phyloP scores from a whole-genome alignment of 2,113 vertebrate species.

The Gavia stellata region DNA sequence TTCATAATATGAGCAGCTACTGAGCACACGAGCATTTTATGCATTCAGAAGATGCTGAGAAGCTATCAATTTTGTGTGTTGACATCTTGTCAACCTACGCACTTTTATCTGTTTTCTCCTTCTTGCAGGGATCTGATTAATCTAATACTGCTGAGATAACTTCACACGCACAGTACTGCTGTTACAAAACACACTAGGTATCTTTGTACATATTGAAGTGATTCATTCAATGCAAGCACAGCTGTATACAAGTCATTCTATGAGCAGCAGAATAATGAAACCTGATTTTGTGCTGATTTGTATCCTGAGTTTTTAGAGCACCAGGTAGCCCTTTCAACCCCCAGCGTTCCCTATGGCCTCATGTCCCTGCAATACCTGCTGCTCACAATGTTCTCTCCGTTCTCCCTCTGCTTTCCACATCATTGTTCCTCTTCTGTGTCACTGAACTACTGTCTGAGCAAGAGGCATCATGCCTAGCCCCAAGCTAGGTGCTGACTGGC shows the following conservation, averaged over 20 bases:
- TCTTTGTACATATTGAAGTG: not conserved
- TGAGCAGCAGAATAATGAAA: not conserved
- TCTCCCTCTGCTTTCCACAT: not conserved
- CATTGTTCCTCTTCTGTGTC: not conserved
- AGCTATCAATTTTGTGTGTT: not conserved
- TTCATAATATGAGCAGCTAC: not conserved
- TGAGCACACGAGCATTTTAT: not conserved
- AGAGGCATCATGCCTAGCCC: not conserved
- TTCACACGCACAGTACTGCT: slow-evolving; percentile 1
- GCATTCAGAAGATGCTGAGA: not conserved
- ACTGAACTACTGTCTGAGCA: not conserved
- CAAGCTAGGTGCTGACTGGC: not conserved
- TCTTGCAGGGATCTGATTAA: not conserved
- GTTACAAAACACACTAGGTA: not conserved
- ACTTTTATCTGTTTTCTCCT: not conserved
- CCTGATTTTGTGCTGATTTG: not conserved
- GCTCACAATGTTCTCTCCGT: not conserved
- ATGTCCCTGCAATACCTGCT: rapidly evolving
- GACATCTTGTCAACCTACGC: slow-evolving; percentile 5
- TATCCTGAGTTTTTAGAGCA: not conserved
- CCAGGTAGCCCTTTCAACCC: not conserved
- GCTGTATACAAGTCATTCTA: not conserved
- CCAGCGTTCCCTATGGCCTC: not conserved
- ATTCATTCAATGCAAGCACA: not conserved
- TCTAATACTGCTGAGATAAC: not conserved